Base-by-base conservation (phyloP, 2,113 vertebrate genomes). In the Chrysochloris asiatica region DNA sequence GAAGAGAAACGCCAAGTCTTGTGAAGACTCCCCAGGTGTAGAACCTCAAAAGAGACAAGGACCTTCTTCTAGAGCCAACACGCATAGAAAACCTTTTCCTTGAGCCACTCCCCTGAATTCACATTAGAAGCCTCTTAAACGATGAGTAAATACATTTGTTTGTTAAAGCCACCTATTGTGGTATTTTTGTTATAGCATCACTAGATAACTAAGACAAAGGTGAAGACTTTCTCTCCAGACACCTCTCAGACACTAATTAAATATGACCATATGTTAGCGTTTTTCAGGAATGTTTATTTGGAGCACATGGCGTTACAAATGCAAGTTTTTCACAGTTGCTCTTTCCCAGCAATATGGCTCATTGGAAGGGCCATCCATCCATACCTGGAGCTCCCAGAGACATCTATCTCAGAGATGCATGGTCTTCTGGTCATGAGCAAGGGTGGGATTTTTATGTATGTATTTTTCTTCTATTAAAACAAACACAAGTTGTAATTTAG, bases 401-500 rank as follows among this genome's bases (percentile, higher is more conserved):
- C 30, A 47, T 7, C 14, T n/a, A n/a, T 75, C 63, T 6, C 8
- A 24, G 33, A 75, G 67, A 78, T 4, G 0, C 33, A 16, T 78
- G 26, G n/a, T 88, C 38, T 65, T 85, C 82, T 81, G 80, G 48
- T 88, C 8, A 61, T 69, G 48, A 69, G 38, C 56, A 38, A 71
- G 41, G 47, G 30, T n/a, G 10, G 14, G 22, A 9, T 8, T 67
- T 63, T 47, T 14, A 61, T 78, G 33, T 69, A n/a, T 38, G 54
- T 41, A 28, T 45, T 81, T n/a, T 36, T 19, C 77, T 45, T 72
- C n/a, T n/a, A 41, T 93, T 91, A 93, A 90, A 92, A 88, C 28
- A 36, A n/a, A n/a, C 71, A 72, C 72, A 90, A 59, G 65, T 38
- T 71, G 52, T 81, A 92, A 80, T 92, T 92, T 67, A 91, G 73